phyloP scores from a whole-genome alignment of 1,140 invertebrate genomes.

The Calliopsis andreniformis region DNA sequence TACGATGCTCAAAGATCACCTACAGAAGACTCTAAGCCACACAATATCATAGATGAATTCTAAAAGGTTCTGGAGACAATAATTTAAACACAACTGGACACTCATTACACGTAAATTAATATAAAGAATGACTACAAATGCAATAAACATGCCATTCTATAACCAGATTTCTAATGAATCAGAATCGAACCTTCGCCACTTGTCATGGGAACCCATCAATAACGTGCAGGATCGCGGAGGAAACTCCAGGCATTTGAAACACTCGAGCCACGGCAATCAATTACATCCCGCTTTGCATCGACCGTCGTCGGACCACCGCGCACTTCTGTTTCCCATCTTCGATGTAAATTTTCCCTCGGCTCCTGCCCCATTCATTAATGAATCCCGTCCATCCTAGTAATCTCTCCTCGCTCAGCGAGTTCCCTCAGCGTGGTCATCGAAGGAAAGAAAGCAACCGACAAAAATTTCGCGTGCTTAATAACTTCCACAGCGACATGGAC shows the following conservation, averaged over 20 bases:
- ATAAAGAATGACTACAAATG: no score
- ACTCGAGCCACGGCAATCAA: neutral
- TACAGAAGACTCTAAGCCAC: no score
- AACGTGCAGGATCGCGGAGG: no score
- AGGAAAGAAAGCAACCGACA: neutral
- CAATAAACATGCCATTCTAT: no score
- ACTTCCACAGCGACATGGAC: slow-evolving; percentile 33
- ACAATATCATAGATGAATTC: no score
- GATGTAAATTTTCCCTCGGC: slow-evolving; percentile 22
- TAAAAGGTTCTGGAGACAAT: no score
- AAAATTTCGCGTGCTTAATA: slow-evolving; percentile 25
- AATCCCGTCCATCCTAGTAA: slow-evolving; percentile 13
- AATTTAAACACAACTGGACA: no score
- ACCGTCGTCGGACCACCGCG: slow-evolving; percentile 19
- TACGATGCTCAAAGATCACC: no score
- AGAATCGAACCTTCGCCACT: no score
- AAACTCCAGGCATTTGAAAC: neutral
- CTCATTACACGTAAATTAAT: no score
- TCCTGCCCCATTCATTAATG: slow-evolving; percentile 30
- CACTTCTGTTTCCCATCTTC: slow-evolving; percentile 25
- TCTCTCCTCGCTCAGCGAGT: slow-evolving; percentile 25
- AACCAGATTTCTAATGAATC: no score
- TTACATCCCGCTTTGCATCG: slow-evolving; percentile 4
- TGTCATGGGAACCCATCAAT: no score
- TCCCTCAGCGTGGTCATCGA: neutral